These are phyloP conservation scores for Etheostoma perlongum DNA, from an alignment of 2,797 vertebrate species.

Conservation along the genomic window DNA sequence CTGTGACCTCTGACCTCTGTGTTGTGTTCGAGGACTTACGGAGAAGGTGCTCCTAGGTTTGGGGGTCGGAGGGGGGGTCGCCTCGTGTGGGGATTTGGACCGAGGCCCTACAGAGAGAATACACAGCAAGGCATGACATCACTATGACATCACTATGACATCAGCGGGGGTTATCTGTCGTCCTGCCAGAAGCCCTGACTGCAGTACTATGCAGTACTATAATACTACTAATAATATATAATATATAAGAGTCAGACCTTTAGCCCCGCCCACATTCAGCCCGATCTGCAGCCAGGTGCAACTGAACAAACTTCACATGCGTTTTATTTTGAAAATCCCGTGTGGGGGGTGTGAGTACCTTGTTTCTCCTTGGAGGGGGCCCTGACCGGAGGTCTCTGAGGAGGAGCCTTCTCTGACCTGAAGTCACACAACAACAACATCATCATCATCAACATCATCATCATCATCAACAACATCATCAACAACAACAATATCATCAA, in stretches of 20 bases:
- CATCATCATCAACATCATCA: too few relatives aligned
- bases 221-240: too few relatives aligned
- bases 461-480: too few relatives aligned
- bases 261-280: too few relatives aligned
- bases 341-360: constrained; percentile 71
- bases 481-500: too few relatives aligned
- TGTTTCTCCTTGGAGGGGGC: constrained; percentile 72
- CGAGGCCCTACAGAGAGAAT: constrained; percentile 58
- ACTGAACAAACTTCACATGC: too few relatives aligned
- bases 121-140: constrained; percentile 1
- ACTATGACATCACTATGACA: not conserved
- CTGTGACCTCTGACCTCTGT: not conserved
- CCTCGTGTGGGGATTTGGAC: constrained; percentile 58
- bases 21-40: constrained; percentile 78
- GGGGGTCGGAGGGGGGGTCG: constrained; percentile 89
- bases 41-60: constrained; percentile 89
- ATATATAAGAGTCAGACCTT: too few relatives aligned
- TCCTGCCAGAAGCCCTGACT: too few relatives aligned
- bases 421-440: constrained; percentile 46
- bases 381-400: constrained; percentile 81
- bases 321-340: not conserved
- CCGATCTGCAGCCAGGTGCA: too few relatives aligned
- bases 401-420: constrained; percentile 81
- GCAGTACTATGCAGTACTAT: too few relatives aligned
- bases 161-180: not conserved